phyloP scores from a whole-genome alignment of 64 coral and sea anemone species.

The Actinia tenebrosa region DNA sequence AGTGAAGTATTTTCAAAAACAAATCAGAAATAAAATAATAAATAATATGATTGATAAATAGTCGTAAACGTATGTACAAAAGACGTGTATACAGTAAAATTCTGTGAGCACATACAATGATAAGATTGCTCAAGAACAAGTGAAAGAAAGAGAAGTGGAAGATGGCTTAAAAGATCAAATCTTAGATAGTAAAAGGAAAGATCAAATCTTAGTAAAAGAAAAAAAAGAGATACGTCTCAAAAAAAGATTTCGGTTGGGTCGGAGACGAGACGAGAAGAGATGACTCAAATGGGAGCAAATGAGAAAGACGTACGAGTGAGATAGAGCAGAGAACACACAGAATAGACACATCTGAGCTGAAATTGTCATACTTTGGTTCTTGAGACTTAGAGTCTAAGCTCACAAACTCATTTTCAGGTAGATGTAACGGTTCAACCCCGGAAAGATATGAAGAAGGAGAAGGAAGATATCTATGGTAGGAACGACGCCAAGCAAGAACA shows the following conservation, averaged over 20 bases:
- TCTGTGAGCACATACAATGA: background rate
- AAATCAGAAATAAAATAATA: background rate
- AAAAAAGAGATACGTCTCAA: background rate
- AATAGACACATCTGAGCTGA: background rate
- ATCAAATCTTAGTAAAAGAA: no score
- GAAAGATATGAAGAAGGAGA: background rate
- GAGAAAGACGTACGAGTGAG: no score
- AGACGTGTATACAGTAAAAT: no score
- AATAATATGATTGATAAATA: background rate
- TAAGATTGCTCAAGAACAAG: background rate
- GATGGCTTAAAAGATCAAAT: no score
- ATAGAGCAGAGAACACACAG: no score
- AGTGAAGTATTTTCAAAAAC: background rate
- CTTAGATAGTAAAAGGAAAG: no score
- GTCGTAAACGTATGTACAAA: no score
- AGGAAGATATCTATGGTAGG: constrained; percentile 7
- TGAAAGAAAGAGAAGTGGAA: background rate
- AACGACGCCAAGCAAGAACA: constrained; percentile 5
- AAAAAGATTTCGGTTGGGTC: background rate
- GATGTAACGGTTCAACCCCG: background rate
- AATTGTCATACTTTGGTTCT: background rate
- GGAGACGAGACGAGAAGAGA: background rate
- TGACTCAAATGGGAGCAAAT: background rate
- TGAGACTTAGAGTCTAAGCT: background rate
- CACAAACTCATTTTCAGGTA: constrained; percentile 16